Percentiles rank a stretch among this genome's conserved stretches.
Evolutionary conservation across 2,113 vertebrate genomes (phyloP).

Genomic region (Chiloscyllium plagiosum): DNA sequence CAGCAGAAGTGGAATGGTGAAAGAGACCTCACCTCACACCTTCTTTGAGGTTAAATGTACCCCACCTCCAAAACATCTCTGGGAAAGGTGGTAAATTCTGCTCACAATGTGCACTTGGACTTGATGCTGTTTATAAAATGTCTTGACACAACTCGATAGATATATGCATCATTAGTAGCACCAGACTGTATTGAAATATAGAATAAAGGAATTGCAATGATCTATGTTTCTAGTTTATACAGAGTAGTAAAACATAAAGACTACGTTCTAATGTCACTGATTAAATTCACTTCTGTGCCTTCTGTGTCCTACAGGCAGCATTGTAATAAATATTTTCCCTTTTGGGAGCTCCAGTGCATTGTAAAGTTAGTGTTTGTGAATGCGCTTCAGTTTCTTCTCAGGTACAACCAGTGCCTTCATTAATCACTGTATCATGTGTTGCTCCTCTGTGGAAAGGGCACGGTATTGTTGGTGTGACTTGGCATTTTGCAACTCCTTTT

Average conservation of each 20-base stretch:
- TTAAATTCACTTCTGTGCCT: constrained; percentile 12
- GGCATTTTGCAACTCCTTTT: neutral
- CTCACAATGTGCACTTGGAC: neutral
- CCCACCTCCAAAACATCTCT: too few species aligned
- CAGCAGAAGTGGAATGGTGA: neutral
- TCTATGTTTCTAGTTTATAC: neutral
- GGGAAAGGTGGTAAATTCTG: too few species aligned
- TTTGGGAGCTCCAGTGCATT: neutral
- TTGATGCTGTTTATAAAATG: neutral
- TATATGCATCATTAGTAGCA: neutral
- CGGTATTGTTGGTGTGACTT: neutral
- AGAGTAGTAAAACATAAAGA: neutral
- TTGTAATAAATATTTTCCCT: constrained; percentile 16
- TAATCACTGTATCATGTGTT: constrained; percentile 7
- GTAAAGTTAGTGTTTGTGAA: constrained; percentile 3
- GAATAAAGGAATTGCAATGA: neutral
- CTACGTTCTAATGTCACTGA: neutral
- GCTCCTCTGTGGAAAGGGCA: neutral
- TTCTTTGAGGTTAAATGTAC: too few species aligned
- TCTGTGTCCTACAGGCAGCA: neutral
- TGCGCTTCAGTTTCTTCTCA: constrained; percentile 2
- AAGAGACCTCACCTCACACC: too few species aligned
- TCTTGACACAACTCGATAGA: neutral
- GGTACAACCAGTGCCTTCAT: neutral
- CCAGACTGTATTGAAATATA: neutral